phyloP scores from a whole-genome alignment of 1,140 invertebrate species.

The Yoshiicerus persimilis region DNA sequence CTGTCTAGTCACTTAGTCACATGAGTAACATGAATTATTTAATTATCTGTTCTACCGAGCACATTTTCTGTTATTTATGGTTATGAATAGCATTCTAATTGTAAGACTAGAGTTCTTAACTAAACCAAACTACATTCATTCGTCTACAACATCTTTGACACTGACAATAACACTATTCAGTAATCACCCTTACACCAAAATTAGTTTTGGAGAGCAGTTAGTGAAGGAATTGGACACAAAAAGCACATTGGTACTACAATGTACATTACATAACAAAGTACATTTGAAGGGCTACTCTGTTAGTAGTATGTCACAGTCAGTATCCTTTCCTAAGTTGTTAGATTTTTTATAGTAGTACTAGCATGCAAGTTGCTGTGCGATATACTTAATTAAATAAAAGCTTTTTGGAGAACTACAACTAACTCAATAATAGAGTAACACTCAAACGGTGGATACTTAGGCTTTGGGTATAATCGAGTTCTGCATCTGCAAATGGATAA shows the following conservation, averaged over 20 bases:
- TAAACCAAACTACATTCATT: not conserved
- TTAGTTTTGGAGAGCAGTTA: not conserved
- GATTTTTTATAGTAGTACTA: too few relatives aligned
- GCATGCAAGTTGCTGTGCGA: not conserved
- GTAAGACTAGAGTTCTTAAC: not conserved
- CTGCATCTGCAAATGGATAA: not conserved
- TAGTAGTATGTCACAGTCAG: too few relatives aligned
- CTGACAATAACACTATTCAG: not conserved
- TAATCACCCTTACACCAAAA: not conserved
- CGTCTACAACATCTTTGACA: not conserved
- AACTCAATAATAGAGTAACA: not conserved
- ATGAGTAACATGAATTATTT: not conserved
- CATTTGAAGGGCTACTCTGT: too few relatives aligned
- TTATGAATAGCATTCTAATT: not conserved
- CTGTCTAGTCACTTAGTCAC: not conserved
- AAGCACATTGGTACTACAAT: not conserved
- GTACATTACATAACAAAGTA: not conserved
- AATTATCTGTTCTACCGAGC: not conserved
- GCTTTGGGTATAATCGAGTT: not conserved
- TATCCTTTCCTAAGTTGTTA: too few relatives aligned
- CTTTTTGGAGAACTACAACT: not conserved
- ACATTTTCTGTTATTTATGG: not conserved
- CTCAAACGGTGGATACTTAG: not conserved
- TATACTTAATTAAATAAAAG: not conserved
- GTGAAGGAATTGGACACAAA: not conserved